phyloP scores from a whole-genome alignment of 2,113 vertebrate genomes.

The Eleginops maclovinus region DNA sequence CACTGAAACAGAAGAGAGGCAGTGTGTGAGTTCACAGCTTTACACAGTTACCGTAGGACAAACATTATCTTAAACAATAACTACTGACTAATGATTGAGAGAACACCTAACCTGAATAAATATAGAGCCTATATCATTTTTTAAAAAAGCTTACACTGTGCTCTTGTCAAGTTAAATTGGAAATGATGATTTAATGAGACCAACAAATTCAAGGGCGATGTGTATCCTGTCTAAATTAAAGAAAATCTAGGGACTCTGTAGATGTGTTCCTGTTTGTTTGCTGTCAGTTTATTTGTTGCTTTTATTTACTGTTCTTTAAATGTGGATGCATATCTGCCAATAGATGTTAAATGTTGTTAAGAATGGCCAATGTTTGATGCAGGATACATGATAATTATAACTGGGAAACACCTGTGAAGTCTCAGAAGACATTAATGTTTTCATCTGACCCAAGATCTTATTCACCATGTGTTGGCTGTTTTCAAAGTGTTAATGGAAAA shows the following conservation, averaged over 20 bases:
- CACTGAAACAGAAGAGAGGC: slow-evolving; percentile 22
- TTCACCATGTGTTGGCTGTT: slow-evolving; percentile 15
- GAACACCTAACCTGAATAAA: slow-evolving; percentile 54
- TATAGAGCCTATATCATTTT: slow-evolving; percentile 66
- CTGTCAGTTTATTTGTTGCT: slow-evolving; percentile 86
- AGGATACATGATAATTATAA: slow-evolving; percentile 85
- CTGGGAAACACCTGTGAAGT: background rate
- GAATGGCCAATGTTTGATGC: slow-evolving; percentile 92
- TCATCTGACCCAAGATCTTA: background rate
- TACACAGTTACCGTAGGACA: slow-evolving; percentile 40
- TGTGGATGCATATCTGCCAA: slow-evolving; percentile 87
- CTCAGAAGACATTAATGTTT: slow-evolving; percentile 6
- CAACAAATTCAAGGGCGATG: slow-evolving; percentile 58
- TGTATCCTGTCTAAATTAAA: slow-evolving; percentile 79
- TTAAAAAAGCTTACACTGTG: slow-evolving; percentile 68
- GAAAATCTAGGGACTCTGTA: slow-evolving; percentile 81
- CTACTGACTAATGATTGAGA: slow-evolving; percentile 35
- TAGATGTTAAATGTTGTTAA: slow-evolving; percentile 98
- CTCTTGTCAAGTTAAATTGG: slow-evolving; percentile 55
- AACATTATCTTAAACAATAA: slow-evolving; percentile 30
- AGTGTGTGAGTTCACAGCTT: slow-evolving; percentile 34
- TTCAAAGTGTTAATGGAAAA: slow-evolving; percentile 52
- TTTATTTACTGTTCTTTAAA: slow-evolving; percentile 87
- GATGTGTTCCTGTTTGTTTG: slow-evolving; percentile 86
- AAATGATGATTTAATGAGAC: slow-evolving; percentile 37